Evolutionary conservation across 2,797 vertebrate species (phyloP), one percentile per base, ranked within the genome.

Genomic region (Odontamblyopus rebecca): DNA sequence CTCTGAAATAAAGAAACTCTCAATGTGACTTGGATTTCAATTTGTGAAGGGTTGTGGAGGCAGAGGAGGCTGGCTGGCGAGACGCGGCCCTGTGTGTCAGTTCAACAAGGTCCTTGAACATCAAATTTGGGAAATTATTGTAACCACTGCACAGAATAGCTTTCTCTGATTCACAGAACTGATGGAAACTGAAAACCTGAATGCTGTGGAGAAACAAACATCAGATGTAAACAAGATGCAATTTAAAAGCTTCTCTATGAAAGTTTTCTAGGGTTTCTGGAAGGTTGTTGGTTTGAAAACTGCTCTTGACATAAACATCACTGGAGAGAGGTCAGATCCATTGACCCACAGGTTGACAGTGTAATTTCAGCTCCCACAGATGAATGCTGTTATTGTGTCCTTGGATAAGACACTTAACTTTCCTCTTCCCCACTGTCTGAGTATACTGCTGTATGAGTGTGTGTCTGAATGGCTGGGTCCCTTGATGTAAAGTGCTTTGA

Each of bases 21-120:
- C 32, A 60, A 69, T 53, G 69, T 72, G 67, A 78, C 71, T 71
- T 66, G 60, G 73, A 88, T 77, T 82, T 85, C 61, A 85, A 78
- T 88, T 78, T 84, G 63, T 76, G 27, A 50, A 60, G 50, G 71
- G 13, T 67, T 30, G 68, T 67, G 1, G 23, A 62, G 23, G 38
- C 44, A 27, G 74, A 48, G 70, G 48, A 77, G 74, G 3, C 27
- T 54, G 65, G 44, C 18, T 50, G 35, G 68, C 7, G 62, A 66
- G 65, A 38, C 26, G 27, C 18, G 29, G 29, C 13, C 13, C 13
- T 38, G 68, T 81, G 66, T 67, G 60, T n/a, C 60, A 68, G 68
- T 68, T 86, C 82, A 80, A 73, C 69, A 61, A 26, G 32, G 57
- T 80, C 66, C 80, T 77, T 71, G 64, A 82, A 71, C 73, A 67